Conservation (phyloP, 2,797 vertebrate species). For the Morus bassanus region DNA sequence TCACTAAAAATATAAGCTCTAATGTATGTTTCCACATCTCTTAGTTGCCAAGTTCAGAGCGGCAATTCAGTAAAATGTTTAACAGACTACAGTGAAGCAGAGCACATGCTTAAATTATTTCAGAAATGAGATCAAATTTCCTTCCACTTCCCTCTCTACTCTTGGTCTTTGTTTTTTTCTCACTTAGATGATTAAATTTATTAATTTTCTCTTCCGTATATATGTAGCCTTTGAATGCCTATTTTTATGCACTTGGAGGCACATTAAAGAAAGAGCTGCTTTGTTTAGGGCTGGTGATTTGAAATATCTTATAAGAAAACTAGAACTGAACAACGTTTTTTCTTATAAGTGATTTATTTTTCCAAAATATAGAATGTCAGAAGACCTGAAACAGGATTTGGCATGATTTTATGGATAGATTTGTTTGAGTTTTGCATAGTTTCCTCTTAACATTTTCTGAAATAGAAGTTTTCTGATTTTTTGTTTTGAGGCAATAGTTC, state of each 20-base stretch:
- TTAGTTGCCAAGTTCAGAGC: neutral
- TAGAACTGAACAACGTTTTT: neutral
- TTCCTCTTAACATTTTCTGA: neutral
- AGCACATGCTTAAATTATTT: neutral
- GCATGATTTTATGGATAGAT: neutral
- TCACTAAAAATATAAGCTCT: neutral
- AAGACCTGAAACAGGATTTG: neutral
- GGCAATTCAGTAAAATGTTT: neutral
- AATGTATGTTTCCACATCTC: neutral
- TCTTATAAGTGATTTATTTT: neutral
- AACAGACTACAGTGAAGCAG: neutral
- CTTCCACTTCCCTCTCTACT: neutral
- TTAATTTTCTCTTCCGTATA: neutral
- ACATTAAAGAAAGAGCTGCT: neutral
- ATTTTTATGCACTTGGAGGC: neutral
- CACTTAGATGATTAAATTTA: neutral
- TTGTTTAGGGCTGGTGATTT: neutral
- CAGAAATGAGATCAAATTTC: neutral
- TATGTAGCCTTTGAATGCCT: neutral
- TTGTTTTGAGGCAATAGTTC: neutral
- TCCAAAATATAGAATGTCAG: neutral
- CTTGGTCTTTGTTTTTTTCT: neutral
- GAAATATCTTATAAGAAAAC: neutral
- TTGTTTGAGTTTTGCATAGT: neutral
- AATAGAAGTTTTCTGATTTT: neutral